Conservation (phyloP, 2,113 vertebrate species). For the Piaya cayana region DNA sequence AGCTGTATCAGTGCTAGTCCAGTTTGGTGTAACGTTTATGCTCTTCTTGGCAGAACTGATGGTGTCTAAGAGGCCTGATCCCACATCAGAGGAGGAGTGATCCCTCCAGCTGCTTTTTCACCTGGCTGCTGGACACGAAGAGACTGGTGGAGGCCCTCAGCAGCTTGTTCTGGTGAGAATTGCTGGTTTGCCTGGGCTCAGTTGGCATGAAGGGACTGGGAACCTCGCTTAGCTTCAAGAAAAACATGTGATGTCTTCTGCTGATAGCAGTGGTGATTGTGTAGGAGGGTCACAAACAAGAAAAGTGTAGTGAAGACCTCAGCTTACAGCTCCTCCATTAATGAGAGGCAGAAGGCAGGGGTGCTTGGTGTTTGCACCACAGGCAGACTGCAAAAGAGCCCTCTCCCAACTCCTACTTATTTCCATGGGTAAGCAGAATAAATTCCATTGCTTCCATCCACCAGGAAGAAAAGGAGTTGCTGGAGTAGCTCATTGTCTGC, state of each 20-base stretch:
- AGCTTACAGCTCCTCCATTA: fast-evolving
- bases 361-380: neutral
- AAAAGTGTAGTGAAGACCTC: neutral
- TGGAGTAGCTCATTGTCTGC: neutral
- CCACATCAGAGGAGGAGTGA: neutral
- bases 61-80: neutral
- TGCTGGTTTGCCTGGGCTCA: neutral
- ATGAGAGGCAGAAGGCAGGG: neutral
- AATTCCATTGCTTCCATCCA: neutral
- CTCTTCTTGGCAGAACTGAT: neutral
- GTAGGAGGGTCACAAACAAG: neutral
- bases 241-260: neutral
- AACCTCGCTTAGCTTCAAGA: neutral
- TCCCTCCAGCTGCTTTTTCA: neutral
- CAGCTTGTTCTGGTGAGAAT: neutral
- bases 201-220: neutral
- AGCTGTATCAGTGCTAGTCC: neutral
- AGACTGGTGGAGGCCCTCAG: neutral
- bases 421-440: neutral
- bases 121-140: fast-evolving
- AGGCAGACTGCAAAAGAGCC: neutral
- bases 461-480: slow-evolving; percentile 21
- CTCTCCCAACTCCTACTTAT: neutral
- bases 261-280: neutral
- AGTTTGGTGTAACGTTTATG: neutral